Percentiles rank a stretch among this genome's conserved stretches.
phyloP scores from a whole-genome alignment of 2,888 invertebrate genomes.

The Papilio elwesi region DNA sequence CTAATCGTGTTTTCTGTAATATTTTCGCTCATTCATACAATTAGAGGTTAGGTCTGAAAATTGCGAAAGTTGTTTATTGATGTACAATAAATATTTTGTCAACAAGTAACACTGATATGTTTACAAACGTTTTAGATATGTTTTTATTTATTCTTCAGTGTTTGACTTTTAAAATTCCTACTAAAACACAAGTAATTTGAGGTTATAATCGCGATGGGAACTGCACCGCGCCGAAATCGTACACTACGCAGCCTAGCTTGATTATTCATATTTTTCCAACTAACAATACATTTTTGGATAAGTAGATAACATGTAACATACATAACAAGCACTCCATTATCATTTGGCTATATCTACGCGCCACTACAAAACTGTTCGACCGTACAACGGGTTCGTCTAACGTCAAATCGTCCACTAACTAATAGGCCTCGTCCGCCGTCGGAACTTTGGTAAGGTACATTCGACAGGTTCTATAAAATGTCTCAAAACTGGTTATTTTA shows the following conservation, averaged over 20 bases:
- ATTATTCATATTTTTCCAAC: conserved; percentile 60
- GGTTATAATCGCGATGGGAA: conserved; percentile 42
- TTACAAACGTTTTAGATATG: neutral
- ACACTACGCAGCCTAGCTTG: conserved; percentile 68
- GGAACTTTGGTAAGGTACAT: conserved; percentile 18
- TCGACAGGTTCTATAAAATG: conserved; percentile 56
- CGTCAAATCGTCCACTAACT: conserved; percentile 66
- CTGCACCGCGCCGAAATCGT: conserved; percentile 57
- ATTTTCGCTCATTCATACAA: too few species aligned
- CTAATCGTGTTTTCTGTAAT: too few species aligned
- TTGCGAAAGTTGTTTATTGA: too few species aligned
- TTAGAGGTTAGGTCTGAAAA: too few species aligned
- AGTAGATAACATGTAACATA: conserved; percentile 76
- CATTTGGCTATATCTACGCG: conserved; percentile 75
- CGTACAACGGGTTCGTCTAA: conserved; percentile 71
- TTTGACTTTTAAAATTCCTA: neutral
- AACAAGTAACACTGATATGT: conserved; percentile 1
- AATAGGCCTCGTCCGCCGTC: conserved; percentile 62
- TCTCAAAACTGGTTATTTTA: conserved; percentile 61
- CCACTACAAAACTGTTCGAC: conserved; percentile 74
- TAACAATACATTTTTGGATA: conserved; percentile 79
- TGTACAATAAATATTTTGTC: too few species aligned
- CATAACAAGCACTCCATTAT: conserved; percentile 71
- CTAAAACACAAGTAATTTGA: neutral
- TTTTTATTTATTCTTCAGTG: conserved; percentile 4